These are phyloP conservation scores for Amblyraja radiata DNA, from an alignment of 2,797 vertebrate species.

Conservation along the genomic window DNA sequence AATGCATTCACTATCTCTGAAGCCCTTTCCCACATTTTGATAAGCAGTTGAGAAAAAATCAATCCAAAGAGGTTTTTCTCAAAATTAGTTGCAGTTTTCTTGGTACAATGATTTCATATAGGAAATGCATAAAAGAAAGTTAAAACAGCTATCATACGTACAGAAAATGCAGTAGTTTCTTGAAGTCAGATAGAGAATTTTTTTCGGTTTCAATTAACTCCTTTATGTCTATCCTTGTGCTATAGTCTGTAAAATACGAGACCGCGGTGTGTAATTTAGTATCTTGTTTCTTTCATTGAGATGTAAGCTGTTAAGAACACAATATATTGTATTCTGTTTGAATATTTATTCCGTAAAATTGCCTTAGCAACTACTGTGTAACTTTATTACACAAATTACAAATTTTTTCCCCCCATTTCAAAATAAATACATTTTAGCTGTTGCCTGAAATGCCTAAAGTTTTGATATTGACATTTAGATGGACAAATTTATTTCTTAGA, in stretches of 20 bases:
- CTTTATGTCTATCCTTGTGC: too few species aligned
- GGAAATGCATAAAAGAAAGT: not conserved
- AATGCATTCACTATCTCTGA: too few species aligned
- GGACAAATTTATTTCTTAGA: not conserved
- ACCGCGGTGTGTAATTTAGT: not conserved
- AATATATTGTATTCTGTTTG: not conserved
- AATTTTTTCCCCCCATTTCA: not conserved
- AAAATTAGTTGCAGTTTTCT: not conserved
- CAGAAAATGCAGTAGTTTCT: not conserved
- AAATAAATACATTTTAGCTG: not conserved
- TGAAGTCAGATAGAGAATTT: not conserved
- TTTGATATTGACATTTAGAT: not conserved
- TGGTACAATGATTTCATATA: not conserved
- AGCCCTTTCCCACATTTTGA: not conserved
- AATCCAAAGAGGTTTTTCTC: not conserved
- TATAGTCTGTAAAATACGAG: not conserved
- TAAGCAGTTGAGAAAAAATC: not conserved
- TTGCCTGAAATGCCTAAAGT: not conserved
- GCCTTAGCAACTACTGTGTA: not conserved
- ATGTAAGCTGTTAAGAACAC: not conserved
- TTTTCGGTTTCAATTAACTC: too few species aligned
- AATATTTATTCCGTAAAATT: constrained; percentile 13
- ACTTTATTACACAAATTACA: not conserved
- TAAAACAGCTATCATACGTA: not conserved
- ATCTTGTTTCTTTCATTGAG: not conserved